phyloP scores from a whole-genome alignment of 2,113 vertebrate genomes.

The Dissostichus mawsoni region DNA sequence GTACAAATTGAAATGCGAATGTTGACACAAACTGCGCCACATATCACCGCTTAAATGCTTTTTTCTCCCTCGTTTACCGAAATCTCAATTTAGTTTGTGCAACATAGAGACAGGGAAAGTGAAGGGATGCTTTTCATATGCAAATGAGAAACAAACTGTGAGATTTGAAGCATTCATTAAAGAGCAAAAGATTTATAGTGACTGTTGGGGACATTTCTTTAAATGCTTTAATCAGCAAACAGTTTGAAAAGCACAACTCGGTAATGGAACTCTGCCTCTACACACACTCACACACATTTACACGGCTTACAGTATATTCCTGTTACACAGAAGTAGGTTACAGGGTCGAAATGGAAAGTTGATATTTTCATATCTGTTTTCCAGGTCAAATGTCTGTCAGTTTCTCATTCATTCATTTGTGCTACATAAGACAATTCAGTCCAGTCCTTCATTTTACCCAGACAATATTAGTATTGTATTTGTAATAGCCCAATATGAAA shows the following conservation, averaged over 20 bases:
- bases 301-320: too few species aligned
- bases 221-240: conserved; percentile 72
- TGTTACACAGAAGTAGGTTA: conserved; percentile 17
- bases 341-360: conserved; percentile 16
- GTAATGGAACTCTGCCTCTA: conserved; percentile 33
- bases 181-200: conserved; percentile 60
- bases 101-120: conserved; percentile 26
- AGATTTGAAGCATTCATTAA: conserved; percentile 63
- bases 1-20: conserved; percentile 45
- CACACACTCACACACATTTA: conserved; percentile 9
- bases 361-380: conserved; percentile 37
- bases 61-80: conserved; percentile 35
- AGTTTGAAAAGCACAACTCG: conserved; percentile 48
- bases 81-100: conserved; percentile 53
- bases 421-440: conserved; percentile 20
- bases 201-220: conserved; percentile 64
- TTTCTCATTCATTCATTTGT: conserved; percentile 20
- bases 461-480: not conserved
- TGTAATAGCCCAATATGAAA: not conserved
- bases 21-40: conserved; percentile 40
- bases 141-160: conserved; percentile 61
- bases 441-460: not conserved
- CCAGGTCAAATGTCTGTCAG: conserved; percentile 39
- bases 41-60: conserved; percentile 39
- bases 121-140: conserved; percentile 70